phyloP scores from a whole-genome alignment of 2,888 invertebrate genomes.

The Eumerus sabulonum region DNA sequence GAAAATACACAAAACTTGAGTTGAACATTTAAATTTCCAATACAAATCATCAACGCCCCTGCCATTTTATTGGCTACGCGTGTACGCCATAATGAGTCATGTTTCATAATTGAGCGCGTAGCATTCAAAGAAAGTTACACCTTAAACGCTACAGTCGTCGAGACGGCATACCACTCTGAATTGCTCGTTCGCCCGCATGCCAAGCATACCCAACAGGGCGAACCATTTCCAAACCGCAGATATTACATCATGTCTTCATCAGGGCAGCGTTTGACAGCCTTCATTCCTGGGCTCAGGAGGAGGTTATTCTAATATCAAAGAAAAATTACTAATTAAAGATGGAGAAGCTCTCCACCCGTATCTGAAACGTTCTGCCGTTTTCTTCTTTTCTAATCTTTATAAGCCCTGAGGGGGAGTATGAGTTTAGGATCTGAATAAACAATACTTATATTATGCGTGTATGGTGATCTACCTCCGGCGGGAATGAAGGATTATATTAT shows the following conservation, averaged over 20 bases:
- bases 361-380: too few species aligned
- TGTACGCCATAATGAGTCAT: background rate
- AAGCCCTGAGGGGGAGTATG: too few species aligned
- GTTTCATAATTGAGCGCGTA: slow-evolving; percentile 15
- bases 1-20: too few species aligned
- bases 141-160: background rate
- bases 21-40: too few species aligned
- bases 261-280: slow-evolving; percentile 6
- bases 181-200: background rate
- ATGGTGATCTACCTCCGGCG: too few species aligned
- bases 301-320: background rate
- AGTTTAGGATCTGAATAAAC: too few species aligned
- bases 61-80: too few species aligned
- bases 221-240: slow-evolving; percentile 9
- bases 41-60: too few species aligned
- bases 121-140: background rate
- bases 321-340: slow-evolving; percentile 1
- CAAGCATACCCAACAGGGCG: background rate
- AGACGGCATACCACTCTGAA: background rate
- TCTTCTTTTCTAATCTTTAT: too few species aligned
- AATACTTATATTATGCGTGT: too few species aligned
- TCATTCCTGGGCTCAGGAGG: background rate
- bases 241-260: background rate
- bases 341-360: background rate
- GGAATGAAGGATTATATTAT: background rate